Base-by-base conservation (phyloP, 23 tunicate genomes). In the Corella eumyota region DNA sequence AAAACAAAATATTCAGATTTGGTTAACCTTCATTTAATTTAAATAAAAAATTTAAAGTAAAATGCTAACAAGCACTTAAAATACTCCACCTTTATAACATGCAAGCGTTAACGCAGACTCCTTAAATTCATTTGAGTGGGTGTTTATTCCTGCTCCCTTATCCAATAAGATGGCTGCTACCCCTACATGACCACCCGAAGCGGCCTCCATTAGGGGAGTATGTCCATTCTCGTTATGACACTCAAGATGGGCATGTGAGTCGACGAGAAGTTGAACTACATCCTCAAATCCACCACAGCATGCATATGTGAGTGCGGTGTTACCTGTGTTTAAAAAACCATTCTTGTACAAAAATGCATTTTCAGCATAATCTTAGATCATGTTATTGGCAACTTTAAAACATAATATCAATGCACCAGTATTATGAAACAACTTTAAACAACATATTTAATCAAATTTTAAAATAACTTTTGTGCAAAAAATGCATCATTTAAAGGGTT, bases 1-100 rank as follows among this genome's bases (percentile, higher is more conserved):
- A n/a, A n/a, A n/a, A n/a, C n/a, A n/a, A n/a, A n/a, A n/a, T n/a
- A n/a, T n/a, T n/a, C n/a, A n/a, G n/a, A n/a, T n/a, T n/a, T n/a
- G n/a, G n/a, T n/a, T n/a, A n/a, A n/a, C n/a, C n/a, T n/a, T n/a
- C n/a, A n/a, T n/a, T n/a, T n/a, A n/a, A n/a, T n/a, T n/a, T n/a
- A n/a, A n/a, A n/a, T n/a, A n/a, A n/a, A n/a, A n/a, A n/a, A n/a
- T n/a, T n/a, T n/a, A n/a, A n/a, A n/a, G n/a, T 2, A 2, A 3
- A 48, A 48, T 3, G 22, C 54, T 21, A 4, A 48, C 54, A 48
- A 4, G 5, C 5, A 4, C n/a, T 20, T 22, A 68, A 15, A 58
- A n/a, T n/a, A n/a, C n/a, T n/a, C n/a, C n/a, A 88, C 98, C 98
- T 71, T 92, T 92, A 62, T 92, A 92, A 56, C 98, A 92, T 21